phyloP scores from a whole-genome alignment of 2,888 invertebrate genomes.

The Lobophora halterata region DNA sequence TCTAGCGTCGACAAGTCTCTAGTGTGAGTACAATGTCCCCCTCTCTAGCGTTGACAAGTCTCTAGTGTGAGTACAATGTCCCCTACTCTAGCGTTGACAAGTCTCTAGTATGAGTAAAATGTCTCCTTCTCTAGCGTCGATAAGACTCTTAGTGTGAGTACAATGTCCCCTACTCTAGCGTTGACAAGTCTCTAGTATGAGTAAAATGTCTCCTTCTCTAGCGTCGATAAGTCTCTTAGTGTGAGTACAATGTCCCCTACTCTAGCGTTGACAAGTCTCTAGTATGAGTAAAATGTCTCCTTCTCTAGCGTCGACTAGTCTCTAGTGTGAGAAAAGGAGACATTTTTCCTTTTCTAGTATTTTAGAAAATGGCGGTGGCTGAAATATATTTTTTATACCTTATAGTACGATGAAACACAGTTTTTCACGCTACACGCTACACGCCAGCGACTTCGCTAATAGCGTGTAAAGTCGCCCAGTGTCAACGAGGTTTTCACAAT shows the following conservation, averaged over 20 bases:
- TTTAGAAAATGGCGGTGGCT: too few relatives aligned
- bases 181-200: constrained; percentile 54
- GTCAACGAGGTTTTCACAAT: too few relatives aligned
- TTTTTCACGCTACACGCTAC: too few relatives aligned
- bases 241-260: constrained; percentile 60
- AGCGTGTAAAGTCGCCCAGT: too few relatives aligned
- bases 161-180: constrained; percentile 51
- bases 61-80: constrained; percentile 62
- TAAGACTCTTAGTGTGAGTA: constrained; percentile 56
- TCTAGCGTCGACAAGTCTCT: constrained; percentile 44
- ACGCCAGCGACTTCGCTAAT: too few relatives aligned
- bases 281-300: constrained; percentile 62
- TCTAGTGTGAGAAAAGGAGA: constrained; percentile 56
- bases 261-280: constrained; percentile 44
- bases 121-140: constrained; percentile 46
- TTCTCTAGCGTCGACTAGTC: constrained; percentile 43
- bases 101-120: constrained; percentile 61
- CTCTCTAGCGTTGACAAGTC: constrained; percentile 43
- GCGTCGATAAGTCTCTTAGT: constrained; percentile 40
- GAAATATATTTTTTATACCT: too few relatives aligned
- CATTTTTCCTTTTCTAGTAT: constrained; percentile 48
- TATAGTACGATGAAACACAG: too few relatives aligned
- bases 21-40: constrained; percentile 62
- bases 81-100: constrained; percentile 44
- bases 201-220: constrained; percentile 55